Evolutionary conservation across 2,113 vertebrate genomes (phyloP), one percentile per base, ranked within the genome.

Genomic region (Ammodytes marinus): DNA sequence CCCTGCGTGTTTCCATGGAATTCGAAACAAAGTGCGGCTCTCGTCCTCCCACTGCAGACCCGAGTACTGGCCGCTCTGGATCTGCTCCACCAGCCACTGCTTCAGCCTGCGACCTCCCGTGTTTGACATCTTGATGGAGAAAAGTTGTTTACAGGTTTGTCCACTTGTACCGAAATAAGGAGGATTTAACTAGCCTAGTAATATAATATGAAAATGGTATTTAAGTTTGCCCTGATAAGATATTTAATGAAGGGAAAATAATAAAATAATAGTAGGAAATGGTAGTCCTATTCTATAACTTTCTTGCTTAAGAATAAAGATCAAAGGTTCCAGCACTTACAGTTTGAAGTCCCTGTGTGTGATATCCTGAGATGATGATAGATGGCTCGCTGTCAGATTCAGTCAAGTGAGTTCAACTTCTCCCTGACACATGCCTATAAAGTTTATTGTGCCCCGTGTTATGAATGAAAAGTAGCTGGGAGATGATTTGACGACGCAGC

Each of bases 21-120:
- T 99, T n/a, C 98, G 95, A 88, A 99, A 99, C 96, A 98, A 96
- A 39, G 89, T 96, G 77, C 95, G 96, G 63, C 91, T 95, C 0
- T 98, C 97, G 0, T 96, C 97, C 64, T 99, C 98, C 98, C 98
- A 99, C 58, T 96, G 93, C 52, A 99, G 94, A 0, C 98, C 98
- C 0, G 96, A 94, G 84, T 99, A 99, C 74, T 96, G 88, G 8
- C 59, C 91, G 1, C 98, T 99, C 81, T 98, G 96, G 0, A 99
- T 99, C 88, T 99, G 98, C 84, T 99, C 98, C 0, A 99, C 96
- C 71, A 99, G 95, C 98, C 98, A 99, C 93, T 99, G 98, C 78
- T 98, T 96, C 6, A 99, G 96, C 4, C 98, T 92, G 7, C 98
- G 87, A 14, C 98, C 98, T 0, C 96, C 95, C 0, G 92, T 45